These are phyloP conservation scores for Romanogobio albipinnatus DNA, from an alignment of 2,113 vertebrate genomes.

Conservation along the genomic window DNA sequence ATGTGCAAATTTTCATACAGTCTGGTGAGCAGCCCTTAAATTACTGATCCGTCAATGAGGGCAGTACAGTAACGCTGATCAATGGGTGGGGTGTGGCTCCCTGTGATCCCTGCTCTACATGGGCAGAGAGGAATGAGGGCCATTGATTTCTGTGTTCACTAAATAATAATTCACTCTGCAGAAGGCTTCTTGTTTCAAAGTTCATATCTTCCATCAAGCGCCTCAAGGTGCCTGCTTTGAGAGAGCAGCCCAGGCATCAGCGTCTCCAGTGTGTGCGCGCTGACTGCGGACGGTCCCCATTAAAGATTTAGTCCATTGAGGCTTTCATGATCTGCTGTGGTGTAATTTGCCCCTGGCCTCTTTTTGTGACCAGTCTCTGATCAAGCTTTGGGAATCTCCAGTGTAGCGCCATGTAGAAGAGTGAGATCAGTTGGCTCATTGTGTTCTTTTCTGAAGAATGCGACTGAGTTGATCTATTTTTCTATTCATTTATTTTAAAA, in stretches of 20 bases:
- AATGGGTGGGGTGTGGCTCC: slow-evolving; percentile 26
- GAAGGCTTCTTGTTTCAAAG: slow-evolving; percentile 22
- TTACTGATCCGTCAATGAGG: slow-evolving; percentile 23
- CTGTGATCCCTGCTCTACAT: slow-evolving; percentile 31
- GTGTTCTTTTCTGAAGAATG: not conserved
- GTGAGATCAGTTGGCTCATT: not conserved
- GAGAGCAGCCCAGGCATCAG: not conserved
- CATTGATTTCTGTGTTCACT: slow-evolving; percentile 18
- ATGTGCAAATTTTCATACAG: slow-evolving; percentile 28
- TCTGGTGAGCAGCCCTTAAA: slow-evolving; percentile 31
- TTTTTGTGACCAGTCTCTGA: not conserved
- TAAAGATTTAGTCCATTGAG: slow-evolving; percentile 24
- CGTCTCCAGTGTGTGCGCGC: not conserved
- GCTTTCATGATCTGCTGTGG: slow-evolving; percentile 24
- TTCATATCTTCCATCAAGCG: slow-evolving; percentile 4
- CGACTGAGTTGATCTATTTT: not conserved
- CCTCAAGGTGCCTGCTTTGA: slow-evolving; percentile 1
- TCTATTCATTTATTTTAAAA: not conserved
- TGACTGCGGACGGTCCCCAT: not conserved
- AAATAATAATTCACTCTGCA: slow-evolving; percentile 30
- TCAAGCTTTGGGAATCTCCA: not conserved
- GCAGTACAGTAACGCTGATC: slow-evolving; percentile 35
- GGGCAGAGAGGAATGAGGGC: not conserved
- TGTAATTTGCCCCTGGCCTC: not conserved
- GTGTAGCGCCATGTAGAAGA: not conserved